These are phyloP conservation scores for Patella depressa DNA, from an alignment of 2,888 invertebrate species.

Conservation along the genomic window DNA sequence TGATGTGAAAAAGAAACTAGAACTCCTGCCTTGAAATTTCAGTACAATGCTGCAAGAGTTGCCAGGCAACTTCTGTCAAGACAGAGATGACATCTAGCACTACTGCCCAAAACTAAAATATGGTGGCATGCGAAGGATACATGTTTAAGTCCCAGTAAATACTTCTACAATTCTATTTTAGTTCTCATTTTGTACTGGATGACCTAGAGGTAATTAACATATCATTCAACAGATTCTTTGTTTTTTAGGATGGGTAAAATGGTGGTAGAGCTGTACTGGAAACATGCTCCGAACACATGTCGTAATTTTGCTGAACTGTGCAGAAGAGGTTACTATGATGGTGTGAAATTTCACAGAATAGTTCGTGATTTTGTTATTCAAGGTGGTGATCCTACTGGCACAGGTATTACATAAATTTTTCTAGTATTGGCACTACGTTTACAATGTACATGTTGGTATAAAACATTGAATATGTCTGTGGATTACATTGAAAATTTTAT, in stretches of 20 bases:
- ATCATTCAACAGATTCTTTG: constrained; percentile 21
- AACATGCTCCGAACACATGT: constrained; percentile 97
- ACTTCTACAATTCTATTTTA: not conserved
- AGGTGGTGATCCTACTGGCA: constrained; percentile 95
- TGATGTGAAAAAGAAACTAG: no score
- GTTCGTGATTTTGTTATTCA: constrained; percentile 81
- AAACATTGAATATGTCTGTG: no score
- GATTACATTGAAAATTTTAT: not conserved
- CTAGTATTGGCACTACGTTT: no score
- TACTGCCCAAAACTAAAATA: no score
- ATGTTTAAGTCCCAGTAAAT: no score
- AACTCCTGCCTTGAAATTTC: no score
- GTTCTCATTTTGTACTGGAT: not conserved
- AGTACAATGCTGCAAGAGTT: no score
- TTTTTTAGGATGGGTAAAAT: constrained; percentile 86
- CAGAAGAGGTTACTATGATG: constrained; percentile 94
- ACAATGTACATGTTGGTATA: no score
- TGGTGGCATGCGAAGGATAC: no score
- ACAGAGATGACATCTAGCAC: no score
- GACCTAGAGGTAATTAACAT: not conserved
- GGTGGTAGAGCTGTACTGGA: constrained; percentile 96
- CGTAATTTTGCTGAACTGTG: constrained; percentile 96
- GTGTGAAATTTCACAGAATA: constrained; percentile 95
- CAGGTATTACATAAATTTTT: constrained; percentile 74
- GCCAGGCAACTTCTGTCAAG: no score